Evolutionary conservation across 2,113 vertebrate species (phyloP), one percentile per base, ranked within the genome.

Genomic region (Tursiops truncatus): DNA sequence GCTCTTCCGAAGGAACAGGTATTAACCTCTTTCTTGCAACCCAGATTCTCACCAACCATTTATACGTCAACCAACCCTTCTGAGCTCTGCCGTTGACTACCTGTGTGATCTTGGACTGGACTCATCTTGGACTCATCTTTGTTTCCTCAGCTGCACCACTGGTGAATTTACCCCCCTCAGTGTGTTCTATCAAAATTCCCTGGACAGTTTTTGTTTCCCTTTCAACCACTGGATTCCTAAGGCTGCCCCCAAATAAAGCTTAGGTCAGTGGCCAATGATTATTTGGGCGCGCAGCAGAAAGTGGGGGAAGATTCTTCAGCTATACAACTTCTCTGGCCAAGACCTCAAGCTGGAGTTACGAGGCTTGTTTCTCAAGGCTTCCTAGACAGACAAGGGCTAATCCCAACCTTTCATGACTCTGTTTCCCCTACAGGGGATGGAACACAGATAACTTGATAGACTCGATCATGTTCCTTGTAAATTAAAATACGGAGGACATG

Each of bases 401-500:
- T 79, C 15, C 1, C 10, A 5, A 10, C 38, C 7, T 73, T 50
- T 36, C 21, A 5, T 63, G 68, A 89, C 68, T 95, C 26, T 36
- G n/a, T 82, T 33, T 92, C 26, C 12, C 67, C 25, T 8, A n/a
- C 11, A 76, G 80, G 23, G 33, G 7, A 71, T 8, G 47, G 17
- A 82, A 9, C 60, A 62, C 26, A 88, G 77, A 84, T 71, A 84
- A 47, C 13, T 44, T 74, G 33, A 62, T 67, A 93, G 31, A 56
- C 50, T 26, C 80, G 18, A 36, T 25, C 65, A 25, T 80, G 26
- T 68, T 82, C 41, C 71, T 94, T 91, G 11, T 73, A 93, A 84
- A 92, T 87, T 33, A 60, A 93, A 96, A 58, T 60, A 68, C 28
- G 44, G 63, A 85, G 38, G 7, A 92, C 79, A 88, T 18, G 44